These are phyloP conservation scores for Arctia plantaginis DNA, from an alignment of 2,888 invertebrate genomes.

Conservation along the genomic window DNA sequence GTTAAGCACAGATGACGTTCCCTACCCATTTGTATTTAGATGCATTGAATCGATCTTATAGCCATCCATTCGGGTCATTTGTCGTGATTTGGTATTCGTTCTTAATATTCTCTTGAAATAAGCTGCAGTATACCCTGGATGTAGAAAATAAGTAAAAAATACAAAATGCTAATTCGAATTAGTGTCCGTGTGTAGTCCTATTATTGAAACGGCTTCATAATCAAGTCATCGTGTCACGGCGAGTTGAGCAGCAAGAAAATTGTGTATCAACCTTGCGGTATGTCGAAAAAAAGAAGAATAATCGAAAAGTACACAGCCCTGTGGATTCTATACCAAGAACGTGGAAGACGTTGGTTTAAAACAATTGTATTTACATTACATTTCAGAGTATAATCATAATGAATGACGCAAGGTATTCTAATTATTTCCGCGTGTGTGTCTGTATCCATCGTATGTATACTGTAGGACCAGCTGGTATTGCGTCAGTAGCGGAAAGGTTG, in stretches of 20 bases:
- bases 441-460: slow-evolving; percentile 18
- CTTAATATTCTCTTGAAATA: too few relatives aligned
- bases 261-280: not conserved
- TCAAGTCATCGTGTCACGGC: not conserved
- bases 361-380: slow-evolving; percentile 10
- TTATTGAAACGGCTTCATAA: not conserved
- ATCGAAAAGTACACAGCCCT: not conserved
- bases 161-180: not conserved
- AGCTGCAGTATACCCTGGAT: not conserved
- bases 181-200: not conserved
- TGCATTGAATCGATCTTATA: not conserved
- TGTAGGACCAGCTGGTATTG: slow-evolving; percentile 71
- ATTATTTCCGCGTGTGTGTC: slow-evolving; percentile 74
- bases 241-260: not conserved
- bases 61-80: not conserved
- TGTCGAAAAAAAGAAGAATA: not conserved
- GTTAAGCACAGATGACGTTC: too few relatives aligned
- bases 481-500: slow-evolving; percentile 83
- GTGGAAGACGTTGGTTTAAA: not conserved
- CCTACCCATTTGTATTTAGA: not conserved
- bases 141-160: not conserved
- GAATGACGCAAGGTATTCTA: slow-evolving; percentile 68
- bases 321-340: not conserved
- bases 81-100: not conserved
- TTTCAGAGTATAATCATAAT: slow-evolving; percentile 38